These are phyloP conservation scores for Eueremaeus valkanovi DNA, from an alignment of 2,888 invertebrate genomes.

Conservation along the genomic window DNA sequence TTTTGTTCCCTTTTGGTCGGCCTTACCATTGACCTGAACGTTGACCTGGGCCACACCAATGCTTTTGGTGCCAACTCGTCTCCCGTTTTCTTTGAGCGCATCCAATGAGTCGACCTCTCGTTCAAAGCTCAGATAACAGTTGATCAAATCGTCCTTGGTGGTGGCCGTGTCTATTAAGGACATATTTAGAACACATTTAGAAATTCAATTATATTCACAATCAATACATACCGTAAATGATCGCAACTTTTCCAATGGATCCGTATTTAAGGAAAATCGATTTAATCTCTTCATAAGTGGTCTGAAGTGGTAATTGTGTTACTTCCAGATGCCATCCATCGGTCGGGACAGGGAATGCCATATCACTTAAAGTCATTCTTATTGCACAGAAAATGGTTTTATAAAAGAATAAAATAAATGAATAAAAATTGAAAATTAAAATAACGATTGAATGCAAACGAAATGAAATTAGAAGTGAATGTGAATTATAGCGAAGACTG, in stretches of 20 bases:
- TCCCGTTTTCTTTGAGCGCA: neutral
- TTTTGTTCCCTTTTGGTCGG: constrained; percentile 12
- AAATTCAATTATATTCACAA: neutral
- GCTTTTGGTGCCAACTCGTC: neutral
- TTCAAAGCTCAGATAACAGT: neutral
- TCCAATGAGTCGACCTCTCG: neutral
- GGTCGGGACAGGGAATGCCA: neutral
- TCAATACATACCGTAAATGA: constrained; percentile 4
- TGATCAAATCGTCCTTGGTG: neutral
- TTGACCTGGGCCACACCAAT: neutral
- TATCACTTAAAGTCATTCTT: neutral
- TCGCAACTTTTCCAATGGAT: neutral
- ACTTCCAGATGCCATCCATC: constrained; percentile 19
- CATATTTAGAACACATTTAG: neutral
- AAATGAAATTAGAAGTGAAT: neutral
- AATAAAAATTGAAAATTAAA: neutral
- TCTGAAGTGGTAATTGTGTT: neutral
- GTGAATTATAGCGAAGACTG: neutral
- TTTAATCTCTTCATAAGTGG: neutral
- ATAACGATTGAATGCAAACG: neutral
- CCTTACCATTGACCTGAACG: neutral
- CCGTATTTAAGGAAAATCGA: constrained; percentile 17
- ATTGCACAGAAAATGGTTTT: neutral
- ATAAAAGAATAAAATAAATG: neutral
- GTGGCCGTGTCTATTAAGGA: neutral